Base-by-base conservation (phyloP, 2,113 vertebrate genomes). In the Coracopsis vasa region DNA sequence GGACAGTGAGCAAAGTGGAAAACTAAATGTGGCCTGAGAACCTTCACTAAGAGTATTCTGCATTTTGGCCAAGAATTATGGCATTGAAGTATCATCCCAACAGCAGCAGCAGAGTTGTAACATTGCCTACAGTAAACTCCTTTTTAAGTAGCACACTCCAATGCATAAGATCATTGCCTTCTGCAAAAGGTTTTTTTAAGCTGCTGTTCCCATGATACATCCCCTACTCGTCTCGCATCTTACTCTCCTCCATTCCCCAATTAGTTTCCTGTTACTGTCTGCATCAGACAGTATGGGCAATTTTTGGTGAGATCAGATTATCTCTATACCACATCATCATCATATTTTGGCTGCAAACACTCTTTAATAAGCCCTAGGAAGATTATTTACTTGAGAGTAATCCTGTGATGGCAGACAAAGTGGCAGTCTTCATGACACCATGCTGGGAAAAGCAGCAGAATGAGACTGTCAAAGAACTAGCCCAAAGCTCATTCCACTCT, bases 11-110 rank as follows among this genome's bases (percentile, higher is more conserved):
- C 37, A 58, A 77, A 94, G 62, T 16, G 10, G 66, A 88, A 94
- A 92, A 88, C 56, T 23, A 88, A 47, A 82, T 14, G 16, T 15
- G n/a, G 90, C 37, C 81, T 50, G 23, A 85, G 48, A 96, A 87
- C 45, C 70, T 79, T 91, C 53, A 35, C 73, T 24, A 73, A 15
- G 17, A 51, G 33, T 35, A 56, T 31, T 62, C 29, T 58, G 29
- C 19, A 28, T 50, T 80, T 74, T 70, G 75, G 47, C 24, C 82
- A 79, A 42, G 28, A 82, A 75, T 44, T 48, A 77, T 5, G 3
- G 62, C 13, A 29, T 1, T 21, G 42, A 82, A 77, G 28, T 11
- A 88, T 35, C 53, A 86, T 14, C 42, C 65, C n/a, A 33, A 42
- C 24, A 35, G 28, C 11, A 95, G 58, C 2, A 74, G 29, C 12